A percentile compares a stretch with the other conserved stretches of the same genome.
Conservation (phyloP, 2,888 invertebrate species). For the Tupiocoris notatus region DNA sequence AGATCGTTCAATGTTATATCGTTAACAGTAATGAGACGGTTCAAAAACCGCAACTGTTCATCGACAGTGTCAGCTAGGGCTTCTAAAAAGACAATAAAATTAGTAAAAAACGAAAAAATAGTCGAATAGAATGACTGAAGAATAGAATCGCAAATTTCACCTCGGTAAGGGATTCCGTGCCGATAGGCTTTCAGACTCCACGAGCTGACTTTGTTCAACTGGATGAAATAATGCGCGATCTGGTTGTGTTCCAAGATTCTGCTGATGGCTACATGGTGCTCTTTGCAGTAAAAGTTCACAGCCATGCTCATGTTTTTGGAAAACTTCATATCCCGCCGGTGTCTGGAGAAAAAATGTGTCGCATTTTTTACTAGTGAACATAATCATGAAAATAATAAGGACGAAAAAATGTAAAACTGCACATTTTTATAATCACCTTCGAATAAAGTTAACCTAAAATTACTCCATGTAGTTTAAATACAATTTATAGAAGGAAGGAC, state of each 20-base stretch:
- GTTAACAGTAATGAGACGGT: constrained; percentile 21
- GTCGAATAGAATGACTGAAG: neutral
- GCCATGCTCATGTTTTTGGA: constrained; percentile 30
- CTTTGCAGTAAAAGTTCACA: neutral
- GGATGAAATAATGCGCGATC: constrained; percentile 8
- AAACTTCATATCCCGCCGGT: constrained; percentile 34
- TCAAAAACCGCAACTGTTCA: constrained; percentile 19
- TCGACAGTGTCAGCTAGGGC: constrained; percentile 35
- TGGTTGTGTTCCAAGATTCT: neutral
- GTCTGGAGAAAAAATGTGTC: constrained; percentile 4
- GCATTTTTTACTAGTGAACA: too few relatives aligned
- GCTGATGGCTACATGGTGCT: neutral
- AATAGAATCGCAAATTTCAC: constrained; percentile 5
- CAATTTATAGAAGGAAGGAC: neutral
- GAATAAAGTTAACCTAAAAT: neutral
- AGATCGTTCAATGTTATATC: constrained; percentile 52
- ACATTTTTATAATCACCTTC: neutral
- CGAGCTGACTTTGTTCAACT: constrained; percentile 30
- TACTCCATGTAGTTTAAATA: neutral
- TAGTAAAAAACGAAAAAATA: neutral
- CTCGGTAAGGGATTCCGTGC: constrained; percentile 30
- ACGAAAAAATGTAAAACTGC: neutral
- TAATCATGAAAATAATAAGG: neutral
- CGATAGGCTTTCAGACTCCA: constrained; percentile 35
- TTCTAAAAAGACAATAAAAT: constrained; percentile 10